Base-by-base conservation (phyloP, 2,888 invertebrate species). In the Synanthedon andrenaeformis region DNA sequence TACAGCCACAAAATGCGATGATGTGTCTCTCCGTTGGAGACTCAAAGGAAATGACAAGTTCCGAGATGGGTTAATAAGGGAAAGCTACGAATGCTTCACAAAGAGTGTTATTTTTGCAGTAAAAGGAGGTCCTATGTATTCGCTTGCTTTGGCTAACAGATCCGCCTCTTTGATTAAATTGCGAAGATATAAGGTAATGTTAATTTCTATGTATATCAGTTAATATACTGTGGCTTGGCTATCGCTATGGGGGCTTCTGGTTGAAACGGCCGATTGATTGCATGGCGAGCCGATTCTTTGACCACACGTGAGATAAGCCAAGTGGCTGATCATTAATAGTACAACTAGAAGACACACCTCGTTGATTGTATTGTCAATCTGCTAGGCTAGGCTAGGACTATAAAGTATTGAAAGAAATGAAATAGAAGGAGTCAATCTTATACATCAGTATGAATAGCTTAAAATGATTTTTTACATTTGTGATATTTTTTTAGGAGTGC, bases 131-230 rank as follows among this genome's bases (percentile, higher is more conserved):
- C 76, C 88, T 11, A 90, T 90, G 73, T 90, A 90, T 61, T 79
- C 91, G 1, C 68, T 92, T 51, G 92, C 92, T 0, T 74, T 92
- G 53, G 92, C 91, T 0, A 93, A 93, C 64, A 85, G 93, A 69
- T 93, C 93, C 11, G 93, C 92, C 14, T 89, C 91, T 8, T 80
- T 91, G 50, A 84, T 91, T 63, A 86, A 90, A 60, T 68, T 92
- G 69, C 84, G 89, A 55, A 83, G 85, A 64, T 92, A 85, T 74
- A 68, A 91, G 82, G 92, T 92, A 74, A 65, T 64, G 13, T 14
- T 45, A 1, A 59, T 55, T 42, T 19, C 28, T 23, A 6, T 14
- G 13, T 50, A 50, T 3, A 3, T 49, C 49, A 49, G 13, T 49
- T 17, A 50, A 50, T 52, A 52, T 52, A 41, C 10, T 35, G 35